Conservation (phyloP, 2,113 vertebrate genomes). For the Cromileptes altivelis region DNA sequence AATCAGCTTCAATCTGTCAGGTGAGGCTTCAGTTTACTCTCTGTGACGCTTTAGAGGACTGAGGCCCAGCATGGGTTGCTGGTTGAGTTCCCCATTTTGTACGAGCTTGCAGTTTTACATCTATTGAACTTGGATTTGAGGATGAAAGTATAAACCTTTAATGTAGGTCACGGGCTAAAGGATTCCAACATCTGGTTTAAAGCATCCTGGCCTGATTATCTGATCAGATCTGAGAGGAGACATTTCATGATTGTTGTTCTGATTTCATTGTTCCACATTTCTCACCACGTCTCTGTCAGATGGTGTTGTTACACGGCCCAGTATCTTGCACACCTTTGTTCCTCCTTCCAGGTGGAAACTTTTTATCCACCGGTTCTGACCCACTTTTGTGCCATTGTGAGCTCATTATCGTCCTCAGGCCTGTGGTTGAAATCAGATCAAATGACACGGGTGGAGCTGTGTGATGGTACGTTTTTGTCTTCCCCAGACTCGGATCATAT, state of each 20-base stretch:
- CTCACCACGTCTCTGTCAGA: not conserved
- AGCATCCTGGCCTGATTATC: not conserved
- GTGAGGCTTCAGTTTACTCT: constrained; percentile 22
- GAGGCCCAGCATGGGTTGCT: not conserved
- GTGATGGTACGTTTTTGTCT: not conserved
- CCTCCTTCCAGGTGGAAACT: not conserved
- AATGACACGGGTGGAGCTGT: constrained; percentile 22
- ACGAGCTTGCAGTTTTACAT: not conserved
- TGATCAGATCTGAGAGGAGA: not conserved
- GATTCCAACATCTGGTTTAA: constrained; percentile 27
- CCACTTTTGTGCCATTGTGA: constrained; percentile 28
- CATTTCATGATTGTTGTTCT: not conserved
- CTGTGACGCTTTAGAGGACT: not conserved
- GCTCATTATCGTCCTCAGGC: constrained; percentile 17
- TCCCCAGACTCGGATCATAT: constrained; percentile 9
- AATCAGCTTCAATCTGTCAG: not conserved
- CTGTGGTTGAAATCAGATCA: constrained; percentile 39
- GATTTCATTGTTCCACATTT: not conserved
- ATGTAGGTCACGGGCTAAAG: not conserved
- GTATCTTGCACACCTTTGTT: constrained; percentile 7
- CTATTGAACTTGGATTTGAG: constrained; percentile 13
- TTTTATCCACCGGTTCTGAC: constrained; percentile 9
- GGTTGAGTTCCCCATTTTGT: not conserved
- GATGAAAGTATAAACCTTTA: constrained; percentile 13
- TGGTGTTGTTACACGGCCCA: not conserved